Evolutionary conservation across 2,888 invertebrate genomes (phyloP), one percentile per base, ranked within the genome.

Genomic region (Cloeon dipterum): DNA sequence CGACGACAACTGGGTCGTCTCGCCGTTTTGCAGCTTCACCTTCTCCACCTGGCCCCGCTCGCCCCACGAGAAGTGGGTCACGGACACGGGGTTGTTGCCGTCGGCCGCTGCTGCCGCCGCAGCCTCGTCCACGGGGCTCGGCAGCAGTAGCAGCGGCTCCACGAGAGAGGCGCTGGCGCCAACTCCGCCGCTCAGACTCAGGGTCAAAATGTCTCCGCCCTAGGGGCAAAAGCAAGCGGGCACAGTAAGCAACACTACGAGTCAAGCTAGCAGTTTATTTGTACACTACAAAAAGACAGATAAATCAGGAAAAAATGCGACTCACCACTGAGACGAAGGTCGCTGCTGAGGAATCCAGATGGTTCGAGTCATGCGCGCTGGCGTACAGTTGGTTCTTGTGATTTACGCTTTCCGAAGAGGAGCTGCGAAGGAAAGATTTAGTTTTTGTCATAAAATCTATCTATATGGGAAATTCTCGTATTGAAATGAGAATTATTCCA

Each of bases 311-410:
- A 8, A 25, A 35, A 38, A 26, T 32, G 3, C 18, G 36, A 64
- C 73, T 68, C 61, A 77, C 77, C 63, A 77, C 77, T 44, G 76
- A 73, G 43, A 77, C 70, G 49, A 76, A 76, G 37, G 76, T 76
- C 42, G 76, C 71, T 38, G 52, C 50, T 37, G 48, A 47, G 20
- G 37, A 36, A 8, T 35, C 11, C 14, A 33, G 18, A 16, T 46
- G 35, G 43, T 46, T 36, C 45, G 42, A 35, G 45, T 46, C 41
- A 43, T 45, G 29, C 42, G 45, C 32, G 44, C 43, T 39, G 41
- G 44, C 39, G 19, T 29, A 37, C 18, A 38, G 34, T 23, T 26
- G 29, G 29, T 39, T 34, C 26, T 39, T 37, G 26, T 40, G 33
- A 18, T 35, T 40, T n/a, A 20, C 19, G 5, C 26, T 29, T 13